Evolutionary conservation across 2,113 vertebrate species (phyloP).

Genomic region (Cyprinus carpio): DNA sequence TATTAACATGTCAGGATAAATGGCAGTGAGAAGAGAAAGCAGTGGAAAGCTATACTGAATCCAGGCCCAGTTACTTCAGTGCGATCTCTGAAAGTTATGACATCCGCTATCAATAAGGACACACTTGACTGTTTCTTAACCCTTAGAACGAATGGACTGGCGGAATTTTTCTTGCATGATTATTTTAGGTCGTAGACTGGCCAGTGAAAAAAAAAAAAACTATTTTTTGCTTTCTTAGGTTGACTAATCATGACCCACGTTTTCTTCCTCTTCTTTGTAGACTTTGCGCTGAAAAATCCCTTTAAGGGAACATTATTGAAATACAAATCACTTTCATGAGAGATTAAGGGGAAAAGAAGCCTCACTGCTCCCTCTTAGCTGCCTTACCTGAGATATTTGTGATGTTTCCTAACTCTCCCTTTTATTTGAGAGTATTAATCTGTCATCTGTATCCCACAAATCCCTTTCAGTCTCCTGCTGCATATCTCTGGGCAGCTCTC

Average conservation of each 20-base stretch:
- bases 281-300: constrained; percentile 1
- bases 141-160: not conserved
- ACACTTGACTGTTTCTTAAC: constrained; percentile 38
- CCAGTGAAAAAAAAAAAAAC: not conserved
- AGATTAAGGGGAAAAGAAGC: constrained; percentile 3
- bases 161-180: constrained; percentile 26
- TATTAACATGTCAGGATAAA: constrained; percentile 56
- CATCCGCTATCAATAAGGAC: constrained; percentile 27
- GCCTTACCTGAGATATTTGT: constrained; percentile 13
- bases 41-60: constrained; percentile 40
- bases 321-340: constrained; percentile 46
- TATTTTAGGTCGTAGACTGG: constrained; percentile 42
- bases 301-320: constrained; percentile 30
- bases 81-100: constrained; percentile 29
- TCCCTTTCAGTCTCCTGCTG: constrained; percentile 51
- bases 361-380: not conserved
- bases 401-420: constrained; percentile 26
- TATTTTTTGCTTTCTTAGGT: not conserved
- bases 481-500: constrained; percentile 6
- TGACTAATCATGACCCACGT: constrained; percentile 20
- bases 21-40: constrained; percentile 44
- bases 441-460: constrained; percentile 61
- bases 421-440: constrained; percentile 51
- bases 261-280: constrained; percentile 16
- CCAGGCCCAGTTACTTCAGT: constrained; percentile 34